phyloP scores from a whole-genome alignment of 2,888 invertebrate species.

The Platycheirus albimanus region DNA sequence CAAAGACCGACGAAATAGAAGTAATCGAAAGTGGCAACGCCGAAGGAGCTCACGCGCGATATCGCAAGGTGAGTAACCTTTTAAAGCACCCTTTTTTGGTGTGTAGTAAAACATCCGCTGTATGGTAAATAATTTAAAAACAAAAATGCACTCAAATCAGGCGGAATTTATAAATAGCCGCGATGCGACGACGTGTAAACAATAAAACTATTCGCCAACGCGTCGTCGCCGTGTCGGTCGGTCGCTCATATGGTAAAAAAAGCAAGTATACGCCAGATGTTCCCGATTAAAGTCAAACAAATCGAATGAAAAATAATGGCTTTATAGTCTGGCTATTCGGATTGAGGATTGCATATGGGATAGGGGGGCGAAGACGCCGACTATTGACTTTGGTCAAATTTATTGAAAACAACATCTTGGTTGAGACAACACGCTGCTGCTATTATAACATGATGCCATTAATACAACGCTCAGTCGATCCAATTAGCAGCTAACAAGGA shows the following conservation, averaged over 20 bases:
- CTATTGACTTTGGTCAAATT: conserved; percentile 39
- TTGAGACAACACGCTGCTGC: background rate
- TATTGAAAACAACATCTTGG: conserved; percentile 10
- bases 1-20: conserved; percentile 81
- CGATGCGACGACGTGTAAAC: conserved; percentile 44
- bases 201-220: conserved; percentile 36
- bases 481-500: conserved; percentile 52
- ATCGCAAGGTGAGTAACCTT: conserved; percentile 78
- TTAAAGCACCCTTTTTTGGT: conserved; percentile 2
- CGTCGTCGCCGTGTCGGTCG: no score
- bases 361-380: background rate
- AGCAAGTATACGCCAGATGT: conserved; percentile 59
- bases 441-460: conserved; percentile 6
- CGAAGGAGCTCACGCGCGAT: conserved; percentile 77
- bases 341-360: background rate
- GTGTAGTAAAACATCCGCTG: conserved; percentile 7
- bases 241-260: conserved; percentile 3
- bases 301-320: conserved; percentile 33
- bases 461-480: conserved; percentile 31
- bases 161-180: conserved; percentile 62
- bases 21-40: conserved; percentile 80
- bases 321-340: conserved; percentile 27
- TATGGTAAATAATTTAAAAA: background rate
- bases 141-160: background rate
- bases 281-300: conserved; percentile 31